Percentiles rank a stretch among this genome's conserved stretches.
Conservation (phyloP, 2,113 vertebrate species). For the Tiliqua scincoides region DNA sequence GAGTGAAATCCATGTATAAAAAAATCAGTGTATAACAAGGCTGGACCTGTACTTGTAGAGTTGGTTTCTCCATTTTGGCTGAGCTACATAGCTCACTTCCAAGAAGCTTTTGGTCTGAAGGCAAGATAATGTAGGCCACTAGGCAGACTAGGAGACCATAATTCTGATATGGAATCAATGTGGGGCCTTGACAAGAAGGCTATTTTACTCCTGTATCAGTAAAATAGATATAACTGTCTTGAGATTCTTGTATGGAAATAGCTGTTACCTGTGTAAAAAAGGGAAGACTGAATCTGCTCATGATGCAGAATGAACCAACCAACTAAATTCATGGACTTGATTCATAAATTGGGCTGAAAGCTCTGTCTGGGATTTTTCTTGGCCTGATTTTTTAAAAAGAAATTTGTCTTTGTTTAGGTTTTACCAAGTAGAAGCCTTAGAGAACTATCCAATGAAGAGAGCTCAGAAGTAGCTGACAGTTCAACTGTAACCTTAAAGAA, state of each 20-base stretch:
- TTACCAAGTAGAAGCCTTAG: conserved; percentile 44
- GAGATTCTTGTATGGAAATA: background rate
- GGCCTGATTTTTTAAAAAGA: background rate
- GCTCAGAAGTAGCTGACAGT: conserved; percentile 61
- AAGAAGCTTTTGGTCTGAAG: background rate
- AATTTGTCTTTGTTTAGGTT: conserved; percentile 47
- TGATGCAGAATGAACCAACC: background rate
- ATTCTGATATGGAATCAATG: background rate
- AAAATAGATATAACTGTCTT: too few species aligned
- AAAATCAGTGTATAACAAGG: too few species aligned
- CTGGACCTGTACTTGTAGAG: too few species aligned
- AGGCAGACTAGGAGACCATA: background rate
- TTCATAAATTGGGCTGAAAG: background rate
- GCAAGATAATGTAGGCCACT: background rate
- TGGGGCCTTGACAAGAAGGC: background rate
- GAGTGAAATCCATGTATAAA: too few species aligned
- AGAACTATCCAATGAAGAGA: conserved; percentile 65
- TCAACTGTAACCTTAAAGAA: conserved; percentile 70
- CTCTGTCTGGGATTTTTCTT: background rate
- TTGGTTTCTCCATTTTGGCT: too few species aligned
- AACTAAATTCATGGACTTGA: background rate
- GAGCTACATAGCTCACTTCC: background rate
- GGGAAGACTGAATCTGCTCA: background rate
- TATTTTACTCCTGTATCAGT: background rate
- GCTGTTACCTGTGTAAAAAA: background rate